phyloP scores from a whole-genome alignment of 2,113 vertebrate species.

The Tetraodon nigroviridis region DNA sequence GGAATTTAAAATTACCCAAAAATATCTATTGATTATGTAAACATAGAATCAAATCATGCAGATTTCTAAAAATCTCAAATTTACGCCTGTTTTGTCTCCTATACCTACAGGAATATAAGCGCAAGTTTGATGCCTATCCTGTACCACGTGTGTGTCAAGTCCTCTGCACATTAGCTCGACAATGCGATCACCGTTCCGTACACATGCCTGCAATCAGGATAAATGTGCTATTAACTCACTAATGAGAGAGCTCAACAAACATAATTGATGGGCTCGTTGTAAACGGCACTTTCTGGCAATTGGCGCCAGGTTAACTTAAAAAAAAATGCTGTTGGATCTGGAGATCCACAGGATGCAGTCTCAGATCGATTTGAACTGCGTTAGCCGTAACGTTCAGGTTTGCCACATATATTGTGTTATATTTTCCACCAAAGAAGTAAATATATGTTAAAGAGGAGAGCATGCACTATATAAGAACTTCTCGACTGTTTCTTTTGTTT shows the following conservation, averaged over 20 bases:
- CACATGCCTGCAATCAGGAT: slow-evolving; percentile 61
- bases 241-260: slow-evolving; percentile 71
- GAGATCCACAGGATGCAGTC: slow-evolving; percentile 4
- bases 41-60: too few species aligned
- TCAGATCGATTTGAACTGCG: background rate
- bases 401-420: too few species aligned
- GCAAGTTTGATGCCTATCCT: too few species aligned
- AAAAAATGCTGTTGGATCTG: slow-evolving; percentile 24
- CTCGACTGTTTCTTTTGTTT: too few species aligned
- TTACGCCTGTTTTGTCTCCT: too few species aligned
- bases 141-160: background rate
- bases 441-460: too few species aligned
- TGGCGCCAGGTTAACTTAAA: slow-evolving; percentile 46
- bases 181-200: slow-evolving; percentile 52
- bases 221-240: slow-evolving; percentile 66
- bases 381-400: background rate
- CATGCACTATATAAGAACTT: too few species aligned
- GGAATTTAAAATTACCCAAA: too few species aligned
- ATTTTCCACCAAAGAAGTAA: too few species aligned
- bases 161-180: slow-evolving; percentile 43
- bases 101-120: too few species aligned
- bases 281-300: slow-evolving; percentile 43
- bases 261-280: slow-evolving; percentile 60
- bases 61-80: too few species aligned
- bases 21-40: too few species aligned